These are phyloP conservation scores for Dasysyrphus tricinctus DNA, from an alignment of 2,888 invertebrate genomes.

Conservation along the genomic window DNA sequence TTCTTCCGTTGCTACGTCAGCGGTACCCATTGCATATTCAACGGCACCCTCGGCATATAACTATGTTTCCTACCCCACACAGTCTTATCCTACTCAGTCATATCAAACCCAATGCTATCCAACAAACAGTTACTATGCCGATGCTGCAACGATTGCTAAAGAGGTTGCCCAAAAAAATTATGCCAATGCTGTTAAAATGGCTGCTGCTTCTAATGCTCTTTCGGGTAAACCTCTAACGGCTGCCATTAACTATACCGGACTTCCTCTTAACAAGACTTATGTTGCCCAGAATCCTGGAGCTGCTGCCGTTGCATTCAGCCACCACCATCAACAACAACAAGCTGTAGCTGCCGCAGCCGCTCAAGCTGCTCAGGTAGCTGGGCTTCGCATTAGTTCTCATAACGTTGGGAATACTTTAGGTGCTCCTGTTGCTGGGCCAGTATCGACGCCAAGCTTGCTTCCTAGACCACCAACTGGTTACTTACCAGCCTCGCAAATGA, in stretches of 20 bases:
- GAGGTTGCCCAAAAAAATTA: conserved; percentile 93
- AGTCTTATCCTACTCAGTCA: conserved; percentile 61
- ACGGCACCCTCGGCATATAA: conserved; percentile 76
- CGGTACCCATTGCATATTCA: conserved; percentile 76
- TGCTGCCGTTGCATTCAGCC: conserved; percentile 76
- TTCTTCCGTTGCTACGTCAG: conserved; percentile 77
- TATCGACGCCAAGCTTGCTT: conserved; percentile 69
- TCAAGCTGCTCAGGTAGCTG: conserved; percentile 69
- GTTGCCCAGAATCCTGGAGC: conserved; percentile 74
- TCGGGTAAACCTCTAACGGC: conserved; percentile 85
- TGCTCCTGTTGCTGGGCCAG: conserved; percentile 76
- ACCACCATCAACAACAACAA: conserved; percentile 75
- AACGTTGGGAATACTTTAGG: conserved; percentile 72
- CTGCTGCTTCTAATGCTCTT: conserved; percentile 82
- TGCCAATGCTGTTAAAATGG: conserved; percentile 89
- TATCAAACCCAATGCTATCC: conserved; percentile 78
- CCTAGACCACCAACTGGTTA: conserved; percentile 77
- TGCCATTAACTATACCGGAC: conserved; percentile 87
- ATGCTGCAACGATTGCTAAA: conserved; percentile 89
- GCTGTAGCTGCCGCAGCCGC: conserved; percentile 78
- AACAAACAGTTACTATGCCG: conserved; percentile 82
- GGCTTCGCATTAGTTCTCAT: conserved; percentile 62
- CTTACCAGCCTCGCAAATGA: conserved; percentile 75
- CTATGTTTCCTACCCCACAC: conserved; percentile 62
- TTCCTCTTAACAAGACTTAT: conserved; percentile 86